Evolutionary conservation across 2,113 vertebrate species (phyloP), one percentile per base, ranked within the genome.

Genomic region (Dromiciops gliroides): DNA sequence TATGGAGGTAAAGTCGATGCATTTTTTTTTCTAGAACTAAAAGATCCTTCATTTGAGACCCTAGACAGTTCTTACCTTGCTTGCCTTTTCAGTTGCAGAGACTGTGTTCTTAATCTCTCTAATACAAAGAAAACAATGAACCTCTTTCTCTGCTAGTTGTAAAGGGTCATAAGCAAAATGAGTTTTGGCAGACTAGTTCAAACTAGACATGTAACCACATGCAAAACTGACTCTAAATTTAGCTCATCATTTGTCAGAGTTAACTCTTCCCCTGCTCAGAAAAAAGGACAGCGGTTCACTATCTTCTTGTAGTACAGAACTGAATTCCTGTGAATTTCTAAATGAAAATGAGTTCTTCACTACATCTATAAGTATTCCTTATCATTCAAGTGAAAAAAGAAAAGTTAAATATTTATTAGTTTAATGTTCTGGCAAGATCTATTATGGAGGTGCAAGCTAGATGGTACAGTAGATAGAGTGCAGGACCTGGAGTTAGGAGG

Each of bases 101-200:
- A 97, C 96, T 96, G 50, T 97, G 96, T 97, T 98, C 98, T 98
- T 98, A 98, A 98, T 97, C 93, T 96, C 1, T 0, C 96, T 95
- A 98, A 97, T 97, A 97, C 92, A 96, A 98, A 98, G 97, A 97
- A 98, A 98, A 98, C 98, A 98, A 98, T 98, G 97, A 95, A 83
- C 51, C 91, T 98, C 98, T 98, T 98, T 98, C 98, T 98, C 97
- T 97, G 97, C 97, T 97, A 94, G 97, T 98, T 98, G 97, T 97
- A 96, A 98, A 98, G 98, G 97, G 97, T 98, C 98, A 98, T 96
- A 97, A 96, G 97, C 97, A 98, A 98, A 98, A 98, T 97, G 96
- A 98, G 95, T 97, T 97, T 95, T 97, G 97, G 97, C 98, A 98
- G 97, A 97, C 96, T 95, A 0, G 0, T 96, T 98, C 97, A 96